These are phyloP conservation scores for Monopterus albus DNA, from an alignment of 2,113 vertebrate genomes.

Conservation along the genomic window DNA sequence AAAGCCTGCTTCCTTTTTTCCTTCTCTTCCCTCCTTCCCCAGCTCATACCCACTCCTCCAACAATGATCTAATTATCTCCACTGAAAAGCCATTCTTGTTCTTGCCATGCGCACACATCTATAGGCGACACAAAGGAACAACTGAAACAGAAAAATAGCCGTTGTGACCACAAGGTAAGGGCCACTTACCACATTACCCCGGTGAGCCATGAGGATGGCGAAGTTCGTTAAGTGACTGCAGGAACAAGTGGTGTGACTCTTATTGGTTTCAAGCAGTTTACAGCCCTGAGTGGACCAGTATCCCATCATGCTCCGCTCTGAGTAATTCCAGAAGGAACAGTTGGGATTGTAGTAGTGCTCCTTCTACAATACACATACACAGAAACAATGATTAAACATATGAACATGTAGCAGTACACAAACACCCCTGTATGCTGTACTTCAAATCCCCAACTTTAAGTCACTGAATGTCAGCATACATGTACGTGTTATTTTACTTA, in stretches of 20 bases:
- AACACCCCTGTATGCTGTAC: slow-evolving; percentile 17
- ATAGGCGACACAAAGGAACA: slow-evolving; percentile 43
- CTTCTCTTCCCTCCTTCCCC: slow-evolving; percentile 3
- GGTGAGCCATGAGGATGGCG: slow-evolving; percentile 97
- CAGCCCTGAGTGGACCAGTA: slow-evolving; percentile 99
- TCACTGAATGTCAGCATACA: not conserved
- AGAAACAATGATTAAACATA: slow-evolving; percentile 35
- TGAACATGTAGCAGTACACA: slow-evolving; percentile 42
- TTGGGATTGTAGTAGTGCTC: slow-evolving; percentile 99
- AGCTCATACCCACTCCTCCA: slow-evolving; percentile 42
- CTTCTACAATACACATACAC: slow-evolving; percentile 84
- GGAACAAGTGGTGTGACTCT: slow-evolving; percentile 95
- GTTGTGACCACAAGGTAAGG: slow-evolving; percentile 22
- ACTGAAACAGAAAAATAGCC: slow-evolving; percentile 29
- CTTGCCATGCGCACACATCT: slow-evolving; percentile 48
- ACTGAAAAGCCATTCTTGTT: slow-evolving; percentile 62
- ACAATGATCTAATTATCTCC: slow-evolving; percentile 70
- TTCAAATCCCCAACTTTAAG: slow-evolving; percentile 10
- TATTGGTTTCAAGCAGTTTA: slow-evolving; percentile 95
- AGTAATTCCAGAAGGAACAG: slow-evolving; percentile 99
- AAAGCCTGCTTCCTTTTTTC: slow-evolving; percentile 51
- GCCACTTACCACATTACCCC: slow-evolving; percentile 91
- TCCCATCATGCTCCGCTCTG: slow-evolving; percentile 98
- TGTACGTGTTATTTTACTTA: not conserved
- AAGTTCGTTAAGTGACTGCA: slow-evolving; percentile 99